A percentile compares a stretch with the other conserved stretches of the same genome.
These are phyloP conservation scores for Phorcus lineatus DNA, from an alignment of 2,888 invertebrate species.

Conservation along the genomic window DNA sequence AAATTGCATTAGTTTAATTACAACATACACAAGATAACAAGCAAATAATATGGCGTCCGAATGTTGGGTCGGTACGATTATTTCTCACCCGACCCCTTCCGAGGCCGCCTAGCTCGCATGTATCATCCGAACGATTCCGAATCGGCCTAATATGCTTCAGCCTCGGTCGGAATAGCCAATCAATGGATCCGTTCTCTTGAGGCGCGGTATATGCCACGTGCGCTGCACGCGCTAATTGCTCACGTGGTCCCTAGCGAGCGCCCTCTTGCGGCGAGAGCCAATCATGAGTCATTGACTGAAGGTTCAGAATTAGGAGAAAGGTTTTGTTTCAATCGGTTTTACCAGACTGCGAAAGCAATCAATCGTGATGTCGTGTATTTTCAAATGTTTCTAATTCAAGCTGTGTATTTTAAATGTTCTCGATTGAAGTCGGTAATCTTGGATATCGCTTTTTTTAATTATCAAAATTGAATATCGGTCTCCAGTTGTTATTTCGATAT, in stretches of 20 bases:
- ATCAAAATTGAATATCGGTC: too few species aligned
- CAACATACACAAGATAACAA: neutral
- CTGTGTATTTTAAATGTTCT: too few species aligned
- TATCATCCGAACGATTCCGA: neutral
- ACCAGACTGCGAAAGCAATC: too few species aligned
- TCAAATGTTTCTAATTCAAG: too few species aligned
- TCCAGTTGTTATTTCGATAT: too few species aligned
- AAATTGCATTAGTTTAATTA: neutral
- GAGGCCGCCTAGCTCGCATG: neutral
- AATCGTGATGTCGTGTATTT: too few species aligned
- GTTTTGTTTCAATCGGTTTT: too few species aligned
- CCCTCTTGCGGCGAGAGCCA: neutral
- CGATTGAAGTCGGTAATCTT: too few species aligned
- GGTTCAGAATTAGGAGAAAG: too few species aligned
- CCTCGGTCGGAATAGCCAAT: neutral
- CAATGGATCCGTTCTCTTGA: neutral
- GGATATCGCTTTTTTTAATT: too few species aligned
- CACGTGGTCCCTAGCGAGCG: conserved; percentile 6
- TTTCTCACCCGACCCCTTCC: neutral
- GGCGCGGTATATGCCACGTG: neutral
- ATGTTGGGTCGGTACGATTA: neutral
- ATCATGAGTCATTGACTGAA: neutral
- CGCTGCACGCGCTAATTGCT: conserved; percentile 1
- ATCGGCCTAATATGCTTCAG: neutral
- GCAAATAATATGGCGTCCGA: neutral